Base-by-base conservation (phyloP, 1,140 invertebrate species). In the Stenopsyche tienmushanensis region DNA sequence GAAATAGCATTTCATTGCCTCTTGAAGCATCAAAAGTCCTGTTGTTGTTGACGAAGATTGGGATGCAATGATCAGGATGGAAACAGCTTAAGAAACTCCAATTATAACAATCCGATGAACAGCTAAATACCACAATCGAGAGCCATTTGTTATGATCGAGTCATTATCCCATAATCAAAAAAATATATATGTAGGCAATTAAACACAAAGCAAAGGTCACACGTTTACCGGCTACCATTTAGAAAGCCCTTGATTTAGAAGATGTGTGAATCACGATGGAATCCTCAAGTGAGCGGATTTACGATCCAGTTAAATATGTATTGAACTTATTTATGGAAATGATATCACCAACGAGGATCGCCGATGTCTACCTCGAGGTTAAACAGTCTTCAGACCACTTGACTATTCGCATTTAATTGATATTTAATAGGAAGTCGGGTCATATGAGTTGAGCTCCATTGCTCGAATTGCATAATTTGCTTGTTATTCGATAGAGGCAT, bases 331-430 rank as follows among this genome's bases (percentile, higher is more conserved):
- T 57, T 20, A 21, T 17, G 34, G 20, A n/a, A 21, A 41, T 57
- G 54, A 57, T 57, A 57, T 57, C 54, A 57, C 21, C 39, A 23
- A 5, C 18, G 15, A 23, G 21, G 23, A 53, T 53, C 50, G 50
- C 25, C 50, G 7, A 29, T 29, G 20, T 20, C 8, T 29, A 25
- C 39, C 39, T 57, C 5, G 26, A 57, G 54, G 54, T 57, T 41
- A 42, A 57, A 23, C 10, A 18, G 47, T 50, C 18, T 2, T 18
- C 15, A 5, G 18, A 41, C 34, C 29, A 17, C 52, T 8, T 21
- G n/a, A 18, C 23, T 50, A 20, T 21, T 20, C 21, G 15, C 13
- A 50, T 50, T 50, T 23, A 34, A 34, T 34, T 34, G 29, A 34
- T 34, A 34, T 7, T 7, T 34, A 7, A 34, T 34, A 7, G 13